Base-by-base conservation (phyloP, 2,113 vertebrate genomes). In the Channa argus region DNA sequence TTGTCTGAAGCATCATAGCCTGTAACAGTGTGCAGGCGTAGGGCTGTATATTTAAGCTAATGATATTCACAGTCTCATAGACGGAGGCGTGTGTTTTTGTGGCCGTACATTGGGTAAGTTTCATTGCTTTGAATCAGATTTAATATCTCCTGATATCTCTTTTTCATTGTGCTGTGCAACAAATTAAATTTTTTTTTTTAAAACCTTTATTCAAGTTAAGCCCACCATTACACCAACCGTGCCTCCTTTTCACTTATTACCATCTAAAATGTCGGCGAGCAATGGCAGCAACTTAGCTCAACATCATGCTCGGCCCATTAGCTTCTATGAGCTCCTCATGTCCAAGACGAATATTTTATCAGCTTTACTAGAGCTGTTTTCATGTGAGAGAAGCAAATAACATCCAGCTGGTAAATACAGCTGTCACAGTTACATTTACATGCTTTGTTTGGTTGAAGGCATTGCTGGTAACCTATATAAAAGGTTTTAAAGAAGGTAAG, bases 241-340 rank as follows among this genome's bases (percentile, higher is more conserved):
- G 24, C 24, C 24, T 1, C 24, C 24, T 24, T 24, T 24, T 24
- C 24, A 24, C 24, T 24, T 1, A 67, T 74, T 14, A 56, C 52
- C 5, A 67, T 62, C 34, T 63, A 50, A 47, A 66, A 58, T 10
- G 46, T 63, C 49, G 50, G 58, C 50, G 37, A 76, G 80, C 46
- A 46, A 8, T 39, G 2, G 24, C 33, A 1, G 15, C n/a, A 36
- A n/a, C 34, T 55, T n/a, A 24, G 10, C 3, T 12, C n/a, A 6
- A 53, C 37, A 58, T 75, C 47, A 46, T 7, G 34, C 33, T 47
- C 24, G 3, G 50, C 53, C 64, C 84, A 80, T 86, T 85, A 51
- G 79, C 46, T 65, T 13, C 47, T 34, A 1, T 52, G 63, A 75
- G 55, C 46, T 43, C 8, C 49, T 76, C 36, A 8, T 46, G 55